A percentile compares a stretch with the other conserved stretches of the same genome.
Evolutionary conservation across 2,113 vertebrate species (phyloP).

Genomic region (Nasalis larvatus): DNA sequence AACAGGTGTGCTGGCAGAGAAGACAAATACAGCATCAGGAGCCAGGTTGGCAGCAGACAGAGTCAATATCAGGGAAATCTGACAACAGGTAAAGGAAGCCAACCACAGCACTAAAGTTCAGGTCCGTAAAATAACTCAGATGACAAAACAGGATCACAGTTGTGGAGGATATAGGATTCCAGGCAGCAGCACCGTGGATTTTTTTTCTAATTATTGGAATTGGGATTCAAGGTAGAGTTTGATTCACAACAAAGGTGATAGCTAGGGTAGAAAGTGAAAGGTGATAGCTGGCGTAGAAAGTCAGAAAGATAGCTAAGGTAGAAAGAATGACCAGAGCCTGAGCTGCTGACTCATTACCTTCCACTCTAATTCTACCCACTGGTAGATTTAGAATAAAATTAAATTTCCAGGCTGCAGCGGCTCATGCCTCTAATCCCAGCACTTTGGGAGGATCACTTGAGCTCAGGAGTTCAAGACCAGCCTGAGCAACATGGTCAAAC

Average conservation of each 20-base stretch:
- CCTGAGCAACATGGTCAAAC: too few relatives aligned
- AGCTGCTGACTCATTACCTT: not conserved
- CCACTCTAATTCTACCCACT: not conserved
- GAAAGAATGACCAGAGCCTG: not conserved
- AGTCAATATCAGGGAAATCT: slow-evolving; percentile 53
- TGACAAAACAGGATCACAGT: not conserved
- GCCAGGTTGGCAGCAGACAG: slow-evolving; percentile 38
- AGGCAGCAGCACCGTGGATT: not conserved
- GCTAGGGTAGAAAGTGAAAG: not conserved
- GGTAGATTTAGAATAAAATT: not conserved
- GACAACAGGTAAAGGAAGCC: slow-evolving; percentile 36
- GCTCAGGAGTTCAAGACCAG: too few relatives aligned
- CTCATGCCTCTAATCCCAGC: too few relatives aligned
- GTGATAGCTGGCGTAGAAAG: not conserved
- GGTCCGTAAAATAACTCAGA: not conserved
- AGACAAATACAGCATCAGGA: slow-evolving; percentile 41
- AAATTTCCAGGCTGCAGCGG: not conserved
- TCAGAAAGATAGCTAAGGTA: not conserved
- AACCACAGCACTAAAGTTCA: slow-evolving; percentile 3
- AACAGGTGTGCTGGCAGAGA: slow-evolving; percentile 74
- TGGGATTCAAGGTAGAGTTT: not conserved
- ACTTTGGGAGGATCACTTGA: too few relatives aligned
- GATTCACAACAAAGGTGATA: not conserved
- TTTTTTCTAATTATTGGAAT: not conserved
- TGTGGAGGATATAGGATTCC: not conserved